These are phyloP conservation scores for Liposcelis brunnea DNA, from an alignment of 2,888 invertebrate genomes.

Conservation along the genomic window DNA sequence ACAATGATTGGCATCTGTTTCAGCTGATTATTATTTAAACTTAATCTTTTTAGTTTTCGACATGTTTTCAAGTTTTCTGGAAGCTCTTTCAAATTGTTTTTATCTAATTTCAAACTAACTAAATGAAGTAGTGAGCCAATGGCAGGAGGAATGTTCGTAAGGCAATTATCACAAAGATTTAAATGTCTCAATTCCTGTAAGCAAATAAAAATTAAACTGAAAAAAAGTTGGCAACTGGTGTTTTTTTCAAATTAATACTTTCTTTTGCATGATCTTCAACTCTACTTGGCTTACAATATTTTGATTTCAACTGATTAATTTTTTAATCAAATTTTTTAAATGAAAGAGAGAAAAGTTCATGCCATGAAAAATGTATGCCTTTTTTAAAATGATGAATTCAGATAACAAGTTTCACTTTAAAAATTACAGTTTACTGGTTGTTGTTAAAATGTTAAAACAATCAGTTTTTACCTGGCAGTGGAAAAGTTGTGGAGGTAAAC, in stretches of 20 bases:
- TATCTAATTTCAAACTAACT: slow-evolving; percentile 4
- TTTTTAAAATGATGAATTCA: too few species aligned
- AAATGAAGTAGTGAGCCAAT: slow-evolving; percentile 4
- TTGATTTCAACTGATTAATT: too few species aligned
- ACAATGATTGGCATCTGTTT: background rate
- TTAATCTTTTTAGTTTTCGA: slow-evolving; percentile 5
- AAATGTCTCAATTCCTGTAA: slow-evolving; percentile 6
- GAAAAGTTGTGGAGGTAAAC: slow-evolving; percentile 5
- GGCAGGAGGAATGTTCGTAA: slow-evolving; percentile 1
- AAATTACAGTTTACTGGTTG: too few species aligned
- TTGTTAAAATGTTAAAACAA: too few species aligned
- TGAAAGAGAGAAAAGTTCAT: too few species aligned
- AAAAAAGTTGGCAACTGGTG: too few species aligned
- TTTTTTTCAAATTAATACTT: too few species aligned
- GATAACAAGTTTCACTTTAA: too few species aligned
- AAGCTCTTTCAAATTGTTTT: slow-evolving; percentile 3
- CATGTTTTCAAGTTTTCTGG: slow-evolving; percentile 4
- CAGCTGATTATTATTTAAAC: slow-evolving; percentile 1
- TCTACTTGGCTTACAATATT: too few species aligned
- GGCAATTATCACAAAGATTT: slow-evolving; percentile 6
- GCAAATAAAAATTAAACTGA: background rate
- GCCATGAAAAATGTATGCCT: too few species aligned
- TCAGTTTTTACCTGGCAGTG: slow-evolving; percentile 6
- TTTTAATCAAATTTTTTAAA: too few species aligned
- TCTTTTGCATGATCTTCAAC: too few species aligned